Evolutionary conservation across 2,797 vertebrate species (phyloP).

Genomic region (Coendou prehensilis): DNA sequence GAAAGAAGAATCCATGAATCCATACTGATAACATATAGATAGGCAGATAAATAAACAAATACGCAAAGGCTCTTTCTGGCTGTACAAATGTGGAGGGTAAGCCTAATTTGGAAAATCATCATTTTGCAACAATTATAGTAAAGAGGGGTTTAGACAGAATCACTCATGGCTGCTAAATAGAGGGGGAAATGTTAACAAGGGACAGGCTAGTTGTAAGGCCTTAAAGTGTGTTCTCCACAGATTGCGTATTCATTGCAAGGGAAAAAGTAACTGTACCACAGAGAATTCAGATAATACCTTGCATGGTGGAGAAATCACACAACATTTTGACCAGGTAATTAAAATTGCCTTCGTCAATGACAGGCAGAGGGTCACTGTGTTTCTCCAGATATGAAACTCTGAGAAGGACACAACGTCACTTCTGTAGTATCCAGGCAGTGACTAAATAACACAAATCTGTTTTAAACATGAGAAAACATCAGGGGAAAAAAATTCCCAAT

Average conservation of each 20-base stretch:
- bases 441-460: background rate
- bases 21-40: background rate
- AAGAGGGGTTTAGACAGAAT: background rate
- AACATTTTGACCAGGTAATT: background rate
- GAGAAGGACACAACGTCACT: background rate
- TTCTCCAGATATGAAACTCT: background rate
- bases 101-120: background rate
- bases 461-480: background rate
- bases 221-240: background rate
- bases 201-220: background rate
- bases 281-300: background rate
- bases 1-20: background rate
- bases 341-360: background rate
- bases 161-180: background rate
- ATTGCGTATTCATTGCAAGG: background rate
- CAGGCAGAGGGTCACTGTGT: no score
- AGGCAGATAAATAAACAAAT: background rate
- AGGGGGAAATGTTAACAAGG: background rate
- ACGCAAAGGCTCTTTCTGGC: background rate
- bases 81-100: background rate
- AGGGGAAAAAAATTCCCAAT: background rate
- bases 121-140: background rate
- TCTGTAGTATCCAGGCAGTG: background rate
- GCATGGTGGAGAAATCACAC: background rate
- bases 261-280: background rate